Evolutionary conservation across 1,140 invertebrate species (phyloP).

Genomic region (Melitaea cinxia): DNA sequence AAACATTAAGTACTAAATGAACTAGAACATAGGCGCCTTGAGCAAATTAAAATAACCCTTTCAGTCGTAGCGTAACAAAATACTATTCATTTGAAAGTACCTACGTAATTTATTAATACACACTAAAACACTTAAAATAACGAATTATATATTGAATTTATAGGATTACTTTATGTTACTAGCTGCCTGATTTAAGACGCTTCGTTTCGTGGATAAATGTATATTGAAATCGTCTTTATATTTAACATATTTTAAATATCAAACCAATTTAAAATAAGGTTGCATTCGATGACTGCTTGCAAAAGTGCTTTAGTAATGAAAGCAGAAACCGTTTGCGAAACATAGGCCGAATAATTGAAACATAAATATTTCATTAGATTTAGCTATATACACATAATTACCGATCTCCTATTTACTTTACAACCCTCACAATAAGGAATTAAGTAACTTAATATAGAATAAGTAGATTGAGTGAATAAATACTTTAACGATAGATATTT

Average conservation of each 20-base stretch:
- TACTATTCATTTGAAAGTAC: conserved; percentile 34
- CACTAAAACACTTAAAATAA: conserved; percentile 27
- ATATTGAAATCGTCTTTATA: not conserved
- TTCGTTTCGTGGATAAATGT: conserved; percentile 22
- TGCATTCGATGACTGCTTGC: conserved; percentile 31
- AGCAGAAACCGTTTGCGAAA: conserved; percentile 44
- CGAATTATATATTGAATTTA: conserved; percentile 5
- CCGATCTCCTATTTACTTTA: conserved; percentile 66
- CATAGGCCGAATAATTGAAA: conserved; percentile 71
- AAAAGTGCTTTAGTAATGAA: conserved; percentile 28
- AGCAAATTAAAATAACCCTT: conserved; percentile 50
- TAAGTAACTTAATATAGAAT: conserved; percentile 62
- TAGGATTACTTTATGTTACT: conserved; percentile 35
- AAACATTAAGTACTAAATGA: conserved; percentile 55
- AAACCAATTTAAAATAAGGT: conserved; percentile 15
- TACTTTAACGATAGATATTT: conserved; percentile 60
- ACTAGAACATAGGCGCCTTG: conserved; percentile 58
- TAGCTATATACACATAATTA: conserved; percentile 68
- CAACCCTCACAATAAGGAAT: conserved; percentile 74
- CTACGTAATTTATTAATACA: conserved; percentile 33
- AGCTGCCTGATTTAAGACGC: conserved; percentile 45
- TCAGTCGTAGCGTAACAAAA: conserved; percentile 57
- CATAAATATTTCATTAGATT: conserved; percentile 36
- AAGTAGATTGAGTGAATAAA: conserved; percentile 66
- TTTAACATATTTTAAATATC: conserved; percentile 19